These are phyloP conservation scores for Procambarus clarkii DNA, from an alignment of 1,140 invertebrate species.

Conservation along the genomic window DNA sequence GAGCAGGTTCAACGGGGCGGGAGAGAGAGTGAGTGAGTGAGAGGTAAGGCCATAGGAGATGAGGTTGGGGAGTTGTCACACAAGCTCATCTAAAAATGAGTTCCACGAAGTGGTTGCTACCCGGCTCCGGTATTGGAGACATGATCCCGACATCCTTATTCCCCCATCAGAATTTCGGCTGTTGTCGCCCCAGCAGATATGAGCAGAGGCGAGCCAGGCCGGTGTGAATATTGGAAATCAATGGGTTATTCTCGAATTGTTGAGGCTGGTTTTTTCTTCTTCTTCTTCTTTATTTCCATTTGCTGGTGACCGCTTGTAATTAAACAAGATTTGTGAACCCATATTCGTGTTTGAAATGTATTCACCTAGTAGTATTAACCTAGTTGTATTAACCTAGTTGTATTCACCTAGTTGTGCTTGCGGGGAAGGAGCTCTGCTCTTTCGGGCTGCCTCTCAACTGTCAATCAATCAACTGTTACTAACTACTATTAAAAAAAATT, in stretches of 20 bases:
- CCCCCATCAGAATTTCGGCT: not conserved
- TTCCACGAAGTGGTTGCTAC: not conserved
- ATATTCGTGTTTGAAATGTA: too few relatives aligned
- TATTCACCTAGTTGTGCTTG: too few relatives aligned
- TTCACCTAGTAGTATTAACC: too few relatives aligned
- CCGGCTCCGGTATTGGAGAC: not conserved
- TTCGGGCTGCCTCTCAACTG: too few relatives aligned
- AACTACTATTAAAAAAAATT: too few relatives aligned
- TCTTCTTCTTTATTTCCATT: too few relatives aligned
- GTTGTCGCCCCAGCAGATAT: not conserved
- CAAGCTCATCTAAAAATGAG: not conserved
- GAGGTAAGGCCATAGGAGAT: too few relatives aligned
- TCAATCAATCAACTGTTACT: too few relatives aligned
- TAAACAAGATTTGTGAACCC: not conserved
- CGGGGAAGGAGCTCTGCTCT: too few relatives aligned
- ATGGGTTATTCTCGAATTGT: not conserved
- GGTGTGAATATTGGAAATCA: slow-evolving; percentile 13
- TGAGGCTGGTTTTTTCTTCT: not conserved
- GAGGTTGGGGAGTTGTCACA: not conserved
- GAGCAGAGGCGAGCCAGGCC: not conserved
- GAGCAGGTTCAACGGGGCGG: too few relatives aligned
- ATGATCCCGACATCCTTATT: not conserved
- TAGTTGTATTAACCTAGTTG: too few relatives aligned
- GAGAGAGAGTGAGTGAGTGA: too few relatives aligned
- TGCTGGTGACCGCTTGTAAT: not conserved